Percentiles rank a stretch among this genome's conserved stretches.
These are phyloP conservation scores for Cepaea nemoralis DNA, from an alignment of 1,140 invertebrate genomes.

Conservation along the genomic window DNA sequence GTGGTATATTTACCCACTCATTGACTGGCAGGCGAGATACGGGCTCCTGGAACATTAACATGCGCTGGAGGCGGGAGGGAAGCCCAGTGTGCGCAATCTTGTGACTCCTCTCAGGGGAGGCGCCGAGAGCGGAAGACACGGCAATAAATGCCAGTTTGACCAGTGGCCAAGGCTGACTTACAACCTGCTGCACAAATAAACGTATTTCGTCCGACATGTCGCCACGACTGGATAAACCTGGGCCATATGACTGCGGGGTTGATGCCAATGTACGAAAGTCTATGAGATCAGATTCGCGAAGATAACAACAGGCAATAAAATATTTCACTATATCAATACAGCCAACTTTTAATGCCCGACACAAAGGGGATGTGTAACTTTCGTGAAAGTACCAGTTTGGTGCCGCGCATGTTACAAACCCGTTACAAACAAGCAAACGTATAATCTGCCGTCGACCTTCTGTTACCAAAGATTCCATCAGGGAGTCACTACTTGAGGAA, in stretches of 20 bases:
- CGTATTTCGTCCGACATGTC: background rate
- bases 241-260: background rate
- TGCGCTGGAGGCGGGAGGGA: background rate
- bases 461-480: background rate
- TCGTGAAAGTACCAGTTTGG: background rate
- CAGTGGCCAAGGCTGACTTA: conserved; percentile 14
- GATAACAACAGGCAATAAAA: conserved; percentile 1
- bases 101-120: background rate
- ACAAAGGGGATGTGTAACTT: background rate
- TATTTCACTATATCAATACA: background rate
- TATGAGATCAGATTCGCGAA: background rate
- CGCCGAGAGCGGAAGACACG: background rate
- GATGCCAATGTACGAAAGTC: background rate
- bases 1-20: conserved; percentile 13
- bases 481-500: background rate
- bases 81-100: background rate
- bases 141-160: conserved; percentile 10
- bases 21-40: conserved; percentile 5
- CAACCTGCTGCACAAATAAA: background rate
- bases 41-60: conserved; percentile 16
- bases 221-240: no score
- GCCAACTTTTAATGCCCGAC: background rate
- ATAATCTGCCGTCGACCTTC: background rate
- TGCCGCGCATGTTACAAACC: background rate
- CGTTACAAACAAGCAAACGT: background rate